These are phyloP conservation scores for Alfaro cultratus DNA, from an alignment of 2,797 vertebrate species.

Conservation along the genomic window DNA sequence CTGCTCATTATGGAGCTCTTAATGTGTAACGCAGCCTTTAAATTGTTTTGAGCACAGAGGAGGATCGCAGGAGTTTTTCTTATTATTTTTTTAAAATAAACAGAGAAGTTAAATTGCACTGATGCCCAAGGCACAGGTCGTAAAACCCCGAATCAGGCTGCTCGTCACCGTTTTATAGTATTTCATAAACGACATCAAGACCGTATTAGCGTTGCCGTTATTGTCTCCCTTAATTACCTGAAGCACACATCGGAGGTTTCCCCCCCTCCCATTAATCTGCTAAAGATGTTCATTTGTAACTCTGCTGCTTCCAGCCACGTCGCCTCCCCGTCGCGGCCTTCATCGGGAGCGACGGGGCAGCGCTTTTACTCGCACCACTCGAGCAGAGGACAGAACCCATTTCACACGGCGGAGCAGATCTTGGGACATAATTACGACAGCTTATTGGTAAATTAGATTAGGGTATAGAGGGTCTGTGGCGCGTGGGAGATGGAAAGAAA, in stretches of 20 bases:
- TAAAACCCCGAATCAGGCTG: slow-evolving; percentile 26
- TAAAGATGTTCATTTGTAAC: slow-evolving; percentile 59
- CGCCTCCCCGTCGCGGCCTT: slow-evolving; percentile 17
- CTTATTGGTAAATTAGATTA: slow-evolving; percentile 78
- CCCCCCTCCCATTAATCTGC: slow-evolving; percentile 52
- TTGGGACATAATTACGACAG: slow-evolving; percentile 67
- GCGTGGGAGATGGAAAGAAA: slow-evolving; percentile 36
- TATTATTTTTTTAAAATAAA: not conserved
- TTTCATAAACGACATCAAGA: slow-evolving; percentile 32
- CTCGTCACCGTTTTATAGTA: slow-evolving; percentile 25
- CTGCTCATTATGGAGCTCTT: slow-evolving; percentile 1
- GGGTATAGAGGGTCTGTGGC: slow-evolving; percentile 57
- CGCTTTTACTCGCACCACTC: slow-evolving; percentile 62
- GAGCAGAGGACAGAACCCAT: slow-evolving; percentile 68
- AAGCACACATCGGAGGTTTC: slow-evolving; percentile 51
- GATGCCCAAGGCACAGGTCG: not conserved
- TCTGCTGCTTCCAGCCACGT: slow-evolving; percentile 29
- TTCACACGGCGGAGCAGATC: slow-evolving; percentile 67
- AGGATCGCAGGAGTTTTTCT: not conserved
- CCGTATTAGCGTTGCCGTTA: slow-evolving; percentile 55
- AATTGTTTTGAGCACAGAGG: not conserved
- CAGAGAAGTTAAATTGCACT: not conserved
- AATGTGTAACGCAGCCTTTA: not conserved
- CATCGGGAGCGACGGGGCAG: slow-evolving; percentile 32
- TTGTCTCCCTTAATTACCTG: slow-evolving; percentile 71